Conservation (phyloP, 2,888 invertebrate genomes). For the Monopis laevigella region DNA sequence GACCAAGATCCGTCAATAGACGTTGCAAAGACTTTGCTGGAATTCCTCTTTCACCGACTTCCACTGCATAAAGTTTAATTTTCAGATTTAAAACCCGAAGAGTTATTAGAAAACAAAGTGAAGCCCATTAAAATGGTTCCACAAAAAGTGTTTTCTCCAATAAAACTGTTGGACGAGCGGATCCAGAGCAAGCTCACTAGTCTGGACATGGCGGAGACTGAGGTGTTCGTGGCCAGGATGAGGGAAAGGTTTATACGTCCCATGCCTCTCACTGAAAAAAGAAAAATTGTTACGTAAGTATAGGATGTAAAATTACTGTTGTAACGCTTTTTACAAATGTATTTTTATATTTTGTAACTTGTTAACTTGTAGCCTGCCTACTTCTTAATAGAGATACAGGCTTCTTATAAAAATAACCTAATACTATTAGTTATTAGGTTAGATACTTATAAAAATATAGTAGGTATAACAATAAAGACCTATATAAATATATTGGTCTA, state of each 20-base stretch:
- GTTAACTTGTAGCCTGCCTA: no score
- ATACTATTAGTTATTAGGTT: no score
- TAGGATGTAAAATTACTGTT: neutral
- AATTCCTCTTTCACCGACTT: neutral
- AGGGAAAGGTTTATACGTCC: constrained; percentile 33
- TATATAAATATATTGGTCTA: no score
- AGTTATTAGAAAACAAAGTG: neutral
- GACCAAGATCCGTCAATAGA: no score
- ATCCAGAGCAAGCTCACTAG: constrained; percentile 25
- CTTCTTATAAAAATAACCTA: no score
- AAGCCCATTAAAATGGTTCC: neutral
- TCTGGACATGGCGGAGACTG: constrained; percentile 14
- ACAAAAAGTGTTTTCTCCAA: constrained; percentile 29
- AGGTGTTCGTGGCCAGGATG: constrained; percentile 26
- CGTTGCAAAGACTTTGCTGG: no score
- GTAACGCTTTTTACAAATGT: no score
- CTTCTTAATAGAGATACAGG: no score
- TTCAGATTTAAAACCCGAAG: neutral
- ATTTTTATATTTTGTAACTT: no score
- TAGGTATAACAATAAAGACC: no score
- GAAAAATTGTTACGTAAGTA: constrained; percentile 41
- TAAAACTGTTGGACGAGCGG: constrained; percentile 34
- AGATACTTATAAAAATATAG: no score
- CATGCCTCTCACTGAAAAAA: constrained; percentile 37
- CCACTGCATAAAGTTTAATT: no score